Conservation (phyloP, 92 coral and sea anemone species). For the Metridium senile region DNA sequence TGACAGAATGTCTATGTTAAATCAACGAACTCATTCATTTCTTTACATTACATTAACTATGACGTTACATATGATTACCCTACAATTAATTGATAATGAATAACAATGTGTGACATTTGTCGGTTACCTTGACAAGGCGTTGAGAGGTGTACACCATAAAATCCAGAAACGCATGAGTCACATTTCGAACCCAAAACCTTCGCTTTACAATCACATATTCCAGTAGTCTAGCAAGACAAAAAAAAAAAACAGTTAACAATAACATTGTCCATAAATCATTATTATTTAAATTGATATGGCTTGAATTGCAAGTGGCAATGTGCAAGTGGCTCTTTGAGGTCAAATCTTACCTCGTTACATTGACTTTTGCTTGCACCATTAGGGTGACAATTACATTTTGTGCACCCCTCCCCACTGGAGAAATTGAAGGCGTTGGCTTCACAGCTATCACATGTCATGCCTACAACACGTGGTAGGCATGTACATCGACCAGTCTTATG, state of each 20-base stretch:
- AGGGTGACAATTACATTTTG: slow-evolving; percentile 64
- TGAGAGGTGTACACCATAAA: slow-evolving; percentile 60
- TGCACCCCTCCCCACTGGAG: slow-evolving; percentile 75
- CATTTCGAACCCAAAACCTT: slow-evolving; percentile 83
- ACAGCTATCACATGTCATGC: slow-evolving; percentile 76
- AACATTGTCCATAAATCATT: too few species aligned
- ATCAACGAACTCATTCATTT: too few species aligned
- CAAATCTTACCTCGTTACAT: slow-evolving; percentile 84
- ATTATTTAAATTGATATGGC: too few species aligned
- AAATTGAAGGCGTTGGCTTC: slow-evolving; percentile 71
- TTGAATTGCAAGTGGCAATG: too few species aligned
- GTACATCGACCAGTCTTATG: slow-evolving; percentile 72
- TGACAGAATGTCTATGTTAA: too few species aligned
- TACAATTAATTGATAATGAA: too few species aligned
- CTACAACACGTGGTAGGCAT: slow-evolving; percentile 77
- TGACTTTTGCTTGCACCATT: slow-evolving; percentile 69
- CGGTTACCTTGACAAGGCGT: slow-evolving; percentile 65
- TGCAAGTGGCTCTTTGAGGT: too few species aligned
- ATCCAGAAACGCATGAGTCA: slow-evolving; percentile 63
- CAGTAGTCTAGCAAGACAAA: slow-evolving; percentile 53
- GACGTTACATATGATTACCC: too few species aligned
- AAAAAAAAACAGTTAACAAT: too few species aligned
- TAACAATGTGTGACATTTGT: background rate
- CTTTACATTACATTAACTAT: too few species aligned
- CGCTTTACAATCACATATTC: slow-evolving; percentile 68